These are phyloP conservation scores for Scrobipalpa costella DNA, from an alignment of 2,888 invertebrate genomes.

Conservation along the genomic window DNA sequence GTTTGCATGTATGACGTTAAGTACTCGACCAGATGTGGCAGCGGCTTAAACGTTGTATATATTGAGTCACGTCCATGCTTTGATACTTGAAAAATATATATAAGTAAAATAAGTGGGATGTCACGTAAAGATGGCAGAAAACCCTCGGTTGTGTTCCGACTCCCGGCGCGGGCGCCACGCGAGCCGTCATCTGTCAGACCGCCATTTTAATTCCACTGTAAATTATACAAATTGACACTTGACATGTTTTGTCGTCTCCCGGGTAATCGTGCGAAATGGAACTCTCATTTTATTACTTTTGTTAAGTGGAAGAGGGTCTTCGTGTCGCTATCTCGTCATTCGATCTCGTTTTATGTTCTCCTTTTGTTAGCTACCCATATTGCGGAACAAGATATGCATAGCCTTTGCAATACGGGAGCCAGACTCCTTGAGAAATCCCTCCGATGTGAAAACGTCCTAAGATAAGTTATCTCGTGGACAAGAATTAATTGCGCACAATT, in stretches of 20 bases:
- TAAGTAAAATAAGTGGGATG: background rate
- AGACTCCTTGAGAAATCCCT: background rate
- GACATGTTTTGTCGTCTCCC: conserved; percentile 76
- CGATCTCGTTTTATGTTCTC: conserved; percentile 40
- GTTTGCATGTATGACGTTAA: conserved; percentile 13
- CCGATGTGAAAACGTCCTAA: conserved; percentile 1
- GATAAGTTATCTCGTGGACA: conserved; percentile 15
- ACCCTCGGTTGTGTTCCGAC: background rate
- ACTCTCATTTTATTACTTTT: conserved; percentile 64
- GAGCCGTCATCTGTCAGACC: conserved; percentile 70
- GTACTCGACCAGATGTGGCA: conserved; percentile 3
- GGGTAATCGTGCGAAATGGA: conserved; percentile 71
- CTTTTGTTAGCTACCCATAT: conserved; percentile 36
- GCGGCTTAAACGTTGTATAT: conserved; percentile 5
- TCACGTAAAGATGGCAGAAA: conserved; percentile 6
- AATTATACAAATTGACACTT: conserved; percentile 77
- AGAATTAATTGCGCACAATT: conserved; percentile 18
- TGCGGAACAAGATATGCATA: background rate
- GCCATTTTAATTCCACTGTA: conserved; percentile 71
- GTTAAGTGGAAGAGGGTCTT: conserved; percentile 48
- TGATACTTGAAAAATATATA: conserved; percentile 1
- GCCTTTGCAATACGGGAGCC: conserved; percentile 4
- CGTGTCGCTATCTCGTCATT: conserved; percentile 42
- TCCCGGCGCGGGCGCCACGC: conserved; percentile 42
- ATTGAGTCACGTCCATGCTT: background rate